Evolutionary conservation across 2,113 vertebrate species (phyloP), one percentile per base, ranked within the genome.

Genomic region (Callipepla californica): DNA sequence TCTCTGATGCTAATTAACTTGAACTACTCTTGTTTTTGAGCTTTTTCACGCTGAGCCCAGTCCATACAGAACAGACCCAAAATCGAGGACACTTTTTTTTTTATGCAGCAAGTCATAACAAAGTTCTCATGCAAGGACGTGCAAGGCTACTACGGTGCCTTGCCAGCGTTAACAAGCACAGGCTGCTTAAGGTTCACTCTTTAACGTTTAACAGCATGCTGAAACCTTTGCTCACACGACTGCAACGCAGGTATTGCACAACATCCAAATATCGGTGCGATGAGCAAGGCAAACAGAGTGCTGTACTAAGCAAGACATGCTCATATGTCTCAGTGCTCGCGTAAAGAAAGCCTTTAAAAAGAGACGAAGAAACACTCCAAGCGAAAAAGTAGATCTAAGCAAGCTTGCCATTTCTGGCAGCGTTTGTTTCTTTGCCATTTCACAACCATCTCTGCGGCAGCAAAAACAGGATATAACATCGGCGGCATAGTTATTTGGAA

Each of bases 221-320:
- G 4, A 69, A 70, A 34, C 11, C 9, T 40, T 58, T 26, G 15
- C n/a, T 89, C 32, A 42, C 19, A 44, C 7, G 26, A 44, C 1
- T 17, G 25, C 32, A 75, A 48, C 22, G 65, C 16, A 73, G 77
- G 79, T 4, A 16, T 19, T 55, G 57, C 13, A 30, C 34, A 48
- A 55, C 8, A n/a, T 44, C 62, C 16, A 28, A 65, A 74, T 28
- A 69, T 6, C 17, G 40, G 47, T 38, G 38, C 15, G 32, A 74
- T 79, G 38, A 84, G 11, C 14, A 72, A 80, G 34, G 7, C 51
- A 61, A 77, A 80, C 20, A 66, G 23, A 12, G 5, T 34, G 20
- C 19, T 0, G 0, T 15, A 44, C 26, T 48, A 66, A 83, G 1
- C 0, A 22, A 2, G 5, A 9, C 11, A 75, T 21, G 20, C 44